Conservation (phyloP, 1,140 invertebrate genomes). For the Drosophila littoralis region DNA sequence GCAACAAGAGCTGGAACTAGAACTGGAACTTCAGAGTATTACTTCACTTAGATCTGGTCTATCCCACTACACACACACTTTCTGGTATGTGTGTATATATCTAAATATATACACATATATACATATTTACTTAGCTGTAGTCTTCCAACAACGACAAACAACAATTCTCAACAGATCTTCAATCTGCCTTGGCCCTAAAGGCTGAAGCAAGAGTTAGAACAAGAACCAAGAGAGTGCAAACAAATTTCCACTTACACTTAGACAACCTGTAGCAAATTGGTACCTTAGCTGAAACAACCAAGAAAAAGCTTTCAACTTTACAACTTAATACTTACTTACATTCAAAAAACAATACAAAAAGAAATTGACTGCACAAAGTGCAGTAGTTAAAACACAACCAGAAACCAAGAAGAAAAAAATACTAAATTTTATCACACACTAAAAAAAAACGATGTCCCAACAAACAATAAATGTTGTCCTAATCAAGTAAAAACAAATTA, state of each 20-base stretch:
- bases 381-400: conserved; percentile 1
- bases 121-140: conserved; percentile 68
- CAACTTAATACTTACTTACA: conserved; percentile 22
- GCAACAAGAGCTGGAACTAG: conserved; percentile 10
- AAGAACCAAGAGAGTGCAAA: conserved; percentile 36
- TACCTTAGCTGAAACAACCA: conserved; percentile 76
- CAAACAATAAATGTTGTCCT: conserved; percentile 23
- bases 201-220: conserved; percentile 19
- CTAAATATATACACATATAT: conserved; percentile 33
- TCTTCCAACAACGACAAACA: conserved; percentile 61
- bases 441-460: conserved; percentile 36
- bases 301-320: conserved; percentile 67
- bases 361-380: conserved; percentile 45
- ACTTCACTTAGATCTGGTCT: conserved; percentile 5
- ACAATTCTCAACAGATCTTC: conserved; percentile 31
- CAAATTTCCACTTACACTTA: conserved; percentile 52
- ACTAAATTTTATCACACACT: conserved; percentile 25
- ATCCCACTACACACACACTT: conserved; percentile 26
- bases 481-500: conserved; percentile 18
- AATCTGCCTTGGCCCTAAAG: conserved; percentile 23
- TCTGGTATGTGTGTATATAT: conserved; percentile 21
- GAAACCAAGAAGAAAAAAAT: conserved; percentile 2
- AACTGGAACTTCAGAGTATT: conserved; percentile 4
- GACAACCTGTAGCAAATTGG: conserved; percentile 76
- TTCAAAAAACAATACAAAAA: conserved; percentile 7